Evolutionary conservation across 2,113 vertebrate species (phyloP).

Genomic region (Clinocottus analis): DNA sequence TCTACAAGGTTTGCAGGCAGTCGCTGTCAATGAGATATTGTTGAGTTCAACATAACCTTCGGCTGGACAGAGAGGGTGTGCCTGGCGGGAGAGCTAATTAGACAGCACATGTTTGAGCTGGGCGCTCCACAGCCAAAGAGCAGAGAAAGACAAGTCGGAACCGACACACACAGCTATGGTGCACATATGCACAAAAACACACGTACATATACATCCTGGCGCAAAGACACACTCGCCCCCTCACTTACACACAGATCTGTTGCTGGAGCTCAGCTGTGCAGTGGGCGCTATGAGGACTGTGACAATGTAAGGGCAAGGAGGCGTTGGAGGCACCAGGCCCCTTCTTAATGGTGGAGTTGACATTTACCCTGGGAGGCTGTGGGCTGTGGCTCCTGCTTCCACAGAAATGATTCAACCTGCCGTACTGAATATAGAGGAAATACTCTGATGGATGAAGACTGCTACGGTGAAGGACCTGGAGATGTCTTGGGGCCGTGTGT

Average conservation of each 20-base stretch:
- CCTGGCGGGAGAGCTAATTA: slow-evolving; percentile 64
- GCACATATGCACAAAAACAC: slow-evolving; percentile 10
- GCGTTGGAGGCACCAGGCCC: slow-evolving; percentile 56
- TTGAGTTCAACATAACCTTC: slow-evolving; percentile 26
- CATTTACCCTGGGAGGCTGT: slow-evolving; percentile 76
- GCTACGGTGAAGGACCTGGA: slow-evolving; percentile 36
- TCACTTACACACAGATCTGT: slow-evolving; percentile 40
- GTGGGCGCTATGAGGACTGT: slow-evolving; percentile 57
- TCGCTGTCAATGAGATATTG: slow-evolving; percentile 1
- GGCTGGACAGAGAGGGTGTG: slow-evolving; percentile 13
- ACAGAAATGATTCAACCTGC: slow-evolving; percentile 72
- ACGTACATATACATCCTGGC: slow-evolving; percentile 28
- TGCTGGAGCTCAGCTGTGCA: slow-evolving; percentile 69
- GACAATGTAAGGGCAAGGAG: slow-evolving; percentile 53
- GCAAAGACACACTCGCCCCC: slow-evolving; percentile 37
- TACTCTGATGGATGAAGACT: slow-evolving; percentile 63
- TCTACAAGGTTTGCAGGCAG: neutral
- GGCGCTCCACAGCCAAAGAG: slow-evolving; percentile 10
- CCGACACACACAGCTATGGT: slow-evolving; percentile 17
- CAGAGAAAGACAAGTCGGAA: neutral
- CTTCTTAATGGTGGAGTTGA: slow-evolving; percentile 70
- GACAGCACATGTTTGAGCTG: slow-evolving; percentile 36
- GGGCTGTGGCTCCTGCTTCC: slow-evolving; percentile 63
- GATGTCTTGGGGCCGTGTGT: slow-evolving; percentile 47
- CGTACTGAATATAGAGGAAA: slow-evolving; percentile 51